Evolutionary conservation across 2,113 vertebrate species (phyloP).

Genomic region (Percina caprodes): DNA sequence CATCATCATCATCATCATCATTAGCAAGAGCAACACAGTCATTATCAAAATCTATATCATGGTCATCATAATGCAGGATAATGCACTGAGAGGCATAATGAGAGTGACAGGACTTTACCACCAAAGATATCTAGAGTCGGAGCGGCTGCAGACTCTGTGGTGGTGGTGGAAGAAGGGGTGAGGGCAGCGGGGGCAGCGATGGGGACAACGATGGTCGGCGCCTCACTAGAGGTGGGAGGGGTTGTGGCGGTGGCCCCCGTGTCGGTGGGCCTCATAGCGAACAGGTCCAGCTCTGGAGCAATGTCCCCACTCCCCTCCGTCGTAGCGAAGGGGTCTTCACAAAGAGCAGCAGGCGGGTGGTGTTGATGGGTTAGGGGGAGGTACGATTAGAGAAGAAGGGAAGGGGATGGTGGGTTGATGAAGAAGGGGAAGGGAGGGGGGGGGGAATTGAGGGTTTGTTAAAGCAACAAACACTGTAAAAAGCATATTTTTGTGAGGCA

Average conservation of each 20-base stretch:
- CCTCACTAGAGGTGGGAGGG: constrained; percentile 89
- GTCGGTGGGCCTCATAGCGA: constrained; percentile 97
- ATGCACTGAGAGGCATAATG: constrained; percentile 73
- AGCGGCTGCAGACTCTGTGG: constrained; percentile 85
- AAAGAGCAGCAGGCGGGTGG: constrained; percentile 74
- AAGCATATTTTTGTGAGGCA: constrained; percentile 57
- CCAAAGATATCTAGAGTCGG: constrained; percentile 99
- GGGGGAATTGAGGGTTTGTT: constrained; percentile 55
- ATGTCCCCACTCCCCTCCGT: constrained; percentile 96
- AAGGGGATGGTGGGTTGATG: constrained; percentile 42
- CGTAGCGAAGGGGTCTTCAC: constrained; percentile 97
- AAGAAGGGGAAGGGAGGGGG: constrained; percentile 20
- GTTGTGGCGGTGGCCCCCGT: constrained; percentile 85
- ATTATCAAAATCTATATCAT: constrained; percentile 36
- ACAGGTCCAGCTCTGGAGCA: constrained; percentile 97
- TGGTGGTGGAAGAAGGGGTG: constrained; percentile 83
- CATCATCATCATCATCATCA: constrained; percentile 16
- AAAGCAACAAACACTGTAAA: constrained; percentile 67
- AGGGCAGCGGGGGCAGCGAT: constrained; percentile 81
- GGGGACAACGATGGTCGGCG: constrained; percentile 80
- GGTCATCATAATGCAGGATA: constrained; percentile 70
- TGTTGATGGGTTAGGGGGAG: constrained; percentile 65
- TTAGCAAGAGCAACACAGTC: constrained; percentile 42
- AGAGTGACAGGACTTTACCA: constrained; percentile 90
- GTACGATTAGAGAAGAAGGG: constrained; percentile 85